These are phyloP conservation scores for Goniozus legneri DNA, from an alignment of 1,140 invertebrate species.

Conservation along the genomic window DNA sequence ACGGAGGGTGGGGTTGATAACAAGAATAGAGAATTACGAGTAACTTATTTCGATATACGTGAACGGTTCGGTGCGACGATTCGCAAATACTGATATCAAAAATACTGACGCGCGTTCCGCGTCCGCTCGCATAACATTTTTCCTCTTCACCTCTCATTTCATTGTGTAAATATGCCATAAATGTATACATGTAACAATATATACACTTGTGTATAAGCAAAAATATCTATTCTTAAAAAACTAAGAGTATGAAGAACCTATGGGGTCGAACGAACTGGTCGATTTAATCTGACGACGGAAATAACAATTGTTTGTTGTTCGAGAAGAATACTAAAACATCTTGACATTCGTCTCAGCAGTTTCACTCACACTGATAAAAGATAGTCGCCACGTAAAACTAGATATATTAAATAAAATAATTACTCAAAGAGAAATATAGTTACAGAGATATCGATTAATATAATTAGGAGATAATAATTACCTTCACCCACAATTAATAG, in stretches of 20 bases:
- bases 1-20: background rate
- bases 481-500: no score
- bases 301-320: no score
- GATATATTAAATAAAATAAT: no score
- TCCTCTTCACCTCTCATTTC: slow-evolving; percentile 17
- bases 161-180: slow-evolving; percentile 9
- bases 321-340: no score
- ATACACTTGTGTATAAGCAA: slow-evolving; percentile 11
- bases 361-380: no score
- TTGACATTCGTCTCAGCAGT: no score
- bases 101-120: slow-evolving; percentile 44
- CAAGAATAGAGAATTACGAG: no score
- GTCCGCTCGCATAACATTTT: slow-evolving; percentile 18
- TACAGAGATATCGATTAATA: no score
- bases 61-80: background rate
- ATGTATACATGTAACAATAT: slow-evolving; percentile 18
- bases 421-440: no score
- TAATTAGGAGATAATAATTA: no score
- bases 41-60: no score
- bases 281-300: slow-evolving; percentile 3
- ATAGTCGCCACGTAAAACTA: no score
- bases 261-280: slow-evolving; percentile 6
- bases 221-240: slow-evolving; percentile 9
- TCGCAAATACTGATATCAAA: slow-evolving; percentile 54
- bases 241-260: slow-evolving; percentile 15